Percentiles rank a stretch among this genome's conserved stretches.
These are phyloP conservation scores for Aspiorhynchus laticeps DNA, from an alignment of 2,113 vertebrate species.

Conservation along the genomic window DNA sequence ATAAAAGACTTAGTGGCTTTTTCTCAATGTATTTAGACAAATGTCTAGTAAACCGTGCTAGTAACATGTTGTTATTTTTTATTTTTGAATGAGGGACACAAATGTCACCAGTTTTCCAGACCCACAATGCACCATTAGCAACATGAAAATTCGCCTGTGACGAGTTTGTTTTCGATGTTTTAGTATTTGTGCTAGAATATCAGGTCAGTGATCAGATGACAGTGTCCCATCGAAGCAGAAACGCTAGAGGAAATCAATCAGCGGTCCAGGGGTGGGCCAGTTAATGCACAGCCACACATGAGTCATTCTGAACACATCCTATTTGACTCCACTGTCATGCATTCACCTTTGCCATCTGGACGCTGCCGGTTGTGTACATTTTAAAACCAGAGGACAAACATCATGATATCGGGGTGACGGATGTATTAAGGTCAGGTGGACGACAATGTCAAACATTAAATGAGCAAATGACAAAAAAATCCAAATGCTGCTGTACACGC, in stretches of 20 bases:
- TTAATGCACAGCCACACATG: constrained; percentile 73
- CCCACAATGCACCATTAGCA: background rate
- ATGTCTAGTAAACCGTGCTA: background rate
- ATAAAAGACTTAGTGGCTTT: too few relatives aligned
- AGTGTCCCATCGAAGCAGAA: constrained; percentile 69
- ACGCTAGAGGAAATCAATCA: constrained; percentile 66
- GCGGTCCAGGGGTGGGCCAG: constrained; percentile 61
- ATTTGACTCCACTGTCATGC: constrained; percentile 36
- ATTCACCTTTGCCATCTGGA: constrained; percentile 40
- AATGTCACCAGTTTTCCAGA: background rate
- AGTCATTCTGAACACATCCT: constrained; percentile 38
- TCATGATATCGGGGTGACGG: constrained; percentile 17
- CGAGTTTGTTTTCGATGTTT: constrained; percentile 51
- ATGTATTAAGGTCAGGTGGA: background rate
- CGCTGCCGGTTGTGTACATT: background rate
- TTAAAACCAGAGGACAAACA: constrained; percentile 18
- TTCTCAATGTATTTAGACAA: background rate
- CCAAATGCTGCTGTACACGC: background rate
- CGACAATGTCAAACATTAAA: constrained; percentile 20
- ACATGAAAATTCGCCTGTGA: background rate
- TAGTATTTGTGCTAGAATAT: constrained; percentile 71
- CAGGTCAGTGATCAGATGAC: constrained; percentile 71
- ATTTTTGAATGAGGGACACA: background rate
- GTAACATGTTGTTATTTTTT: background rate
- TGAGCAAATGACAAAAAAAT: constrained; percentile 12